Evolutionary conservation across 1,140 invertebrate genomes (phyloP).

Genomic region (Saxidomus purpurata): DNA sequence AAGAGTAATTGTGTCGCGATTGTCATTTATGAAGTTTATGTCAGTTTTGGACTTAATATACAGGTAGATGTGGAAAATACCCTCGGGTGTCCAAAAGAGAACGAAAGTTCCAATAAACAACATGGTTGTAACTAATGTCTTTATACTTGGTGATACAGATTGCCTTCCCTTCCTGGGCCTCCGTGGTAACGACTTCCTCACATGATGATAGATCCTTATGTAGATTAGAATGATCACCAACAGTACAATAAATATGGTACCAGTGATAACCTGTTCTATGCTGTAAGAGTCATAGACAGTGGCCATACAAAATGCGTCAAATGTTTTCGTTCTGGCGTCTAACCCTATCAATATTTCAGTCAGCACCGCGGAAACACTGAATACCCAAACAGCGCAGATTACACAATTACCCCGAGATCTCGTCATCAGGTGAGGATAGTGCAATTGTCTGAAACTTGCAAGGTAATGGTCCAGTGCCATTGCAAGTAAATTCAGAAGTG

Average conservation of each 20-base stretch:
- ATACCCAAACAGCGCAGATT: constrained; percentile 89
- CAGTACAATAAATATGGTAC: constrained; percentile 86
- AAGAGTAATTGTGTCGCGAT: constrained; percentile 38
- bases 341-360: constrained; percentile 74
- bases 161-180: neutral
- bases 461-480: constrained; percentile 92
- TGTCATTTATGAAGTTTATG: neutral
- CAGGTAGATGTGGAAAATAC: constrained; percentile 79
- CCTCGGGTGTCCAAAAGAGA: constrained; percentile 90
- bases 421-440: constrained; percentile 90
- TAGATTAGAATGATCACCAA: constrained; percentile 71
- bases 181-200: neutral
- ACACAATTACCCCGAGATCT: constrained; percentile 90
- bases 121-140: constrained; percentile 90
- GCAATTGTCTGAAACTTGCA: constrained; percentile 94
- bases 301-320: constrained; percentile 83
- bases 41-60: neutral
- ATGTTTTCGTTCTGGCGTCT: neutral
- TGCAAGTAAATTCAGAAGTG: constrained; percentile 89
- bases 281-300: constrained; percentile 79
- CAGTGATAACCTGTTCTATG: constrained; percentile 77
- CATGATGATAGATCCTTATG: constrained; percentile 56
- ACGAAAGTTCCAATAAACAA: constrained; percentile 90
- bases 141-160: constrained; percentile 87
- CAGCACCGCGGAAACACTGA: constrained; percentile 87